A percentile compares a stretch with the other conserved stretches of the same genome.
These are phyloP conservation scores for Trichogramma pretiosum DNA, from an alignment of 1,140 invertebrate genomes.

Conservation along the genomic window DNA sequence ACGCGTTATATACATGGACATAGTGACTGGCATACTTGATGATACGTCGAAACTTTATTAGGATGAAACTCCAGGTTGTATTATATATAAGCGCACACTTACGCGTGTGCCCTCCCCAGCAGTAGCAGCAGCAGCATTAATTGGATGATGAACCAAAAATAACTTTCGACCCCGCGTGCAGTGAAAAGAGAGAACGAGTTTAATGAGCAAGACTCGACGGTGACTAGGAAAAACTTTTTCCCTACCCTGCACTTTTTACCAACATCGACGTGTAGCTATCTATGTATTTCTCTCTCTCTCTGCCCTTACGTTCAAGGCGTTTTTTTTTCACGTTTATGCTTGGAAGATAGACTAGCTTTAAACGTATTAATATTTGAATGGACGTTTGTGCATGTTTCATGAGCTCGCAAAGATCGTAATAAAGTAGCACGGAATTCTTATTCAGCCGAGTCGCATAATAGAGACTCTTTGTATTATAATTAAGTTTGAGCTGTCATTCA, in stretches of 20 bases:
- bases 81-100: no score
- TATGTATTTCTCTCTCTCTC: not conserved
- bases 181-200: not conserved
- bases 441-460: no score
- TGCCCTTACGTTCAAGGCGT: no score
- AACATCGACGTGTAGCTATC: not conserved
- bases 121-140: no score
- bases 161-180: slow-evolving; percentile 9
- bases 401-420: no score
- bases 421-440: no score
- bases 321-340: not conserved
- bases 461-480: no score
- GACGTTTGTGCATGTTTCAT: no score
- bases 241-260: not conserved
- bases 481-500: no score
- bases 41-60: slow-evolving; percentile 9
- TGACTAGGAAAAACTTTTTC: not conserved
- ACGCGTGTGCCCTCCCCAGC: no score
- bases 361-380: not conserved
- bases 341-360: not conserved
- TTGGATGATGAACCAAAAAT: slow-evolving; percentile 14
- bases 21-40: slow-evolving; percentile 7
- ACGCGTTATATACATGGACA: not conserved
- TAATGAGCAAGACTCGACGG: slow-evolving; percentile 9
- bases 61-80: slow-evolving; percentile 4